Conservation (phyloP, 2,797 vertebrate species). For the Siniperca undulata region DNA sequence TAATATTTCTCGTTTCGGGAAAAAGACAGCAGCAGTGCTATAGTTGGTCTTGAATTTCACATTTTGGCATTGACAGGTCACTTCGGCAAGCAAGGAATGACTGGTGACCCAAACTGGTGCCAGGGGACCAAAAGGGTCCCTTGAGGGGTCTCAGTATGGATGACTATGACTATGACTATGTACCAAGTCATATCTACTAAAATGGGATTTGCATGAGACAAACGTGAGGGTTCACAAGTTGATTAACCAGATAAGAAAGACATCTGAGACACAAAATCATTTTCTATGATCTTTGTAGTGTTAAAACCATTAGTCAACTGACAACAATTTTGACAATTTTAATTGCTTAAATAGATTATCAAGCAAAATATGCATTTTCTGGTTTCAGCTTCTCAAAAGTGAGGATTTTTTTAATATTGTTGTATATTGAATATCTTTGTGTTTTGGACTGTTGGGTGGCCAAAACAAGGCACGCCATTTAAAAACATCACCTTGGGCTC, state of each 20-base stretch:
- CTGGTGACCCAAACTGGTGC: constrained; percentile 27
- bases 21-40: not conserved
- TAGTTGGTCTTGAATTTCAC: constrained; percentile 1
- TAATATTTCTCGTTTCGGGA: constrained; percentile 23
- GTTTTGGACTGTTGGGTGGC: not conserved
- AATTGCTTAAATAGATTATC: not conserved
- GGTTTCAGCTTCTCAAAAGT: not conserved
- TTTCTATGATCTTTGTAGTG: not conserved
- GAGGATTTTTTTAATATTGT: not conserved
- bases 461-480: not conserved
- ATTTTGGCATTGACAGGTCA: constrained; percentile 30
- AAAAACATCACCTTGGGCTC: not conserved
- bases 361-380: not conserved
- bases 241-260: not conserved
- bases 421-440: not conserved
- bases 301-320: not conserved
- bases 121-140: constrained; percentile 19
- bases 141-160: not conserved
- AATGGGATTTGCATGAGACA: not conserved
- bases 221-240: not conserved
- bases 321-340: not conserved
- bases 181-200: not conserved
- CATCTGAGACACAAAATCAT: too few species aligned
- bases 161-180: not conserved
- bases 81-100: constrained; percentile 43